Evolutionary conservation across 2,797 vertebrate species (phyloP).

Genomic region (Scolopax rusticola): DNA sequence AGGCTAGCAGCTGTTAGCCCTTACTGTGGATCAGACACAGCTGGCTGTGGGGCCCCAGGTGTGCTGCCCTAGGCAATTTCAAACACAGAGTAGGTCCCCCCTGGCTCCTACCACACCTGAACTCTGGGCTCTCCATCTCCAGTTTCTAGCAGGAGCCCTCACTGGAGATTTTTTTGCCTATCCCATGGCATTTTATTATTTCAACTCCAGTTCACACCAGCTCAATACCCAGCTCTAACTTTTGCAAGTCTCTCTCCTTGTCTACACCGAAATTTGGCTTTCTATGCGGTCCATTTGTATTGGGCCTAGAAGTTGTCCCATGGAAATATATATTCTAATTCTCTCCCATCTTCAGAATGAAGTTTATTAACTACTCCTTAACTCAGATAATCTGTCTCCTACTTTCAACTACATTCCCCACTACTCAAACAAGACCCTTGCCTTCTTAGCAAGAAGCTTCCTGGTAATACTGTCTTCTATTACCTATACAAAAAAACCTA

Average conservation of each 20-base stretch:
- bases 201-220: not conserved
- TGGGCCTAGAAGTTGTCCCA: not conserved
- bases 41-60: not conserved
- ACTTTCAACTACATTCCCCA: not conserved
- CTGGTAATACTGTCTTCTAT: not conserved
- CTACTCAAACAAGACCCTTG: not conserved
- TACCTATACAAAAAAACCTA: not conserved
- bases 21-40: not conserved
- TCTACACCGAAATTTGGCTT: not conserved
- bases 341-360: not conserved
- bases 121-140: not conserved
- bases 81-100: too few relatives aligned
- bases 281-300: not conserved
- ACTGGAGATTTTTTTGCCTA: not conserved
- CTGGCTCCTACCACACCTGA: not conserved
- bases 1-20: not conserved
- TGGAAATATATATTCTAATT: not conserved
- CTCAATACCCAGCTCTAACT: not conserved
- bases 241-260: not conserved
- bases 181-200: not conserved
- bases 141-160: not conserved
- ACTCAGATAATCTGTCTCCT: not conserved
- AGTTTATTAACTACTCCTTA: not conserved
- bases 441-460: not conserved
- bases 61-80: not conserved